Evolutionary conservation across 2,888 invertebrate species (phyloP).

Genomic region (Nymphalis c-album): DNA sequence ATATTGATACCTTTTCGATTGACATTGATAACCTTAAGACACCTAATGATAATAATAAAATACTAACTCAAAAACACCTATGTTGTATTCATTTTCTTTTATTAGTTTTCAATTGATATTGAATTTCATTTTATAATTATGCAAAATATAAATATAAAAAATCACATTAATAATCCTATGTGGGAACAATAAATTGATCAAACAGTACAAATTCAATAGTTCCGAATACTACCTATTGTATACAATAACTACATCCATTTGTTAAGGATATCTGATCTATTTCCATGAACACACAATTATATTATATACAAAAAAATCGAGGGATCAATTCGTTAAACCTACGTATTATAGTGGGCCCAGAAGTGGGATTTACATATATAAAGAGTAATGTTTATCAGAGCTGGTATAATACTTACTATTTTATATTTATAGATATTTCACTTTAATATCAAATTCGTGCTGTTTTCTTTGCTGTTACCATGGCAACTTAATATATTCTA

Average conservation of each 20-base stretch:
- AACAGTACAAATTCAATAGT: constrained; percentile 1
- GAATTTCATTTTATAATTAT: too few species aligned
- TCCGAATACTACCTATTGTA: not conserved
- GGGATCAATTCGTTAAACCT: not conserved
- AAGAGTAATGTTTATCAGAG: not conserved
- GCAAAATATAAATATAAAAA: not conserved
- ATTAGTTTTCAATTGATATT: too few species aligned
- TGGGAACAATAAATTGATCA: not conserved
- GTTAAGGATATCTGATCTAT: constrained; percentile 3
- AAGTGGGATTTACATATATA: not conserved
- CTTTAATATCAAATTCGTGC: too few species aligned
- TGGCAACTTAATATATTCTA: too few species aligned
- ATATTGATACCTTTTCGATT: too few species aligned
- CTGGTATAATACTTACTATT: not conserved
- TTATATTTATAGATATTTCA: too few species aligned
- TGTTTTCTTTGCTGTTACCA: too few species aligned
- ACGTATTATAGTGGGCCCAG: not conserved
- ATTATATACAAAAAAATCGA: not conserved
- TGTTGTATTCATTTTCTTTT: too few species aligned
- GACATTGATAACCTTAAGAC: too few species aligned
- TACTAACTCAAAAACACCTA: too few species aligned
- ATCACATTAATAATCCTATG: not conserved
- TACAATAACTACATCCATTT: constrained; percentile 5
- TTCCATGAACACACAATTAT: too few species aligned
- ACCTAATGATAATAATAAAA: too few species aligned